Evolutionary conservation across 2,113 vertebrate species (phyloP).

Genomic region (Daphoenositta chrysoptera): DNA sequence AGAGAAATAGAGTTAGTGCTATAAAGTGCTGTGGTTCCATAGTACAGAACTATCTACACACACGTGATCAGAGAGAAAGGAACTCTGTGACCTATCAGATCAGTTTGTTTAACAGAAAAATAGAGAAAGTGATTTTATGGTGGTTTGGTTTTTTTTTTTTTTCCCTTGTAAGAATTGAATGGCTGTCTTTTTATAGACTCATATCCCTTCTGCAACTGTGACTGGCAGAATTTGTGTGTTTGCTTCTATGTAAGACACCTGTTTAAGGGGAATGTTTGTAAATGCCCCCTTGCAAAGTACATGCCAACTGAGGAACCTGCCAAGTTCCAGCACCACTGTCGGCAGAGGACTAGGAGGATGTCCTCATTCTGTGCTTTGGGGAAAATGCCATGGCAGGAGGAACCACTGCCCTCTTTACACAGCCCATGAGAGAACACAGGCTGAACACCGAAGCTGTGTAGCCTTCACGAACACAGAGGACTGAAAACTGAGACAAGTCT

Average conservation of each 20-base stretch:
- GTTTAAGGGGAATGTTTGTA: neutral
- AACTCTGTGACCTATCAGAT: neutral
- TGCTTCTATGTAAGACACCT: neutral
- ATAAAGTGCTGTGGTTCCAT: neutral
- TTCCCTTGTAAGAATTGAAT: neutral
- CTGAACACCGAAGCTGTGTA: neutral
- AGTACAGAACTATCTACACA: neutral
- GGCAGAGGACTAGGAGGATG: neutral
- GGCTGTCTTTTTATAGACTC: neutral
- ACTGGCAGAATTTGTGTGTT: neutral
- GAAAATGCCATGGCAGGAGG: neutral
- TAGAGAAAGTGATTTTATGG: neutral
- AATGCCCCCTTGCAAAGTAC: neutral
- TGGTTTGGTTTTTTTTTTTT: neutral
- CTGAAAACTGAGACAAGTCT: neutral
- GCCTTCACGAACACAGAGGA: neutral
- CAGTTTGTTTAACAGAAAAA: neutral
- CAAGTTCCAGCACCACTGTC: neutral
- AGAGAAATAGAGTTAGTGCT: neutral
- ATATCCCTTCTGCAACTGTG: neutral
- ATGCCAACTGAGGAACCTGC: neutral
- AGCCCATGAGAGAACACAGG: neutral
- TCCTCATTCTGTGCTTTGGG: neutral
- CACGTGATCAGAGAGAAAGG: neutral
- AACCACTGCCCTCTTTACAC: neutral